Base-by-base conservation (phyloP, 2,888 invertebrate species). In the Trichogramma evanescens region DNA sequence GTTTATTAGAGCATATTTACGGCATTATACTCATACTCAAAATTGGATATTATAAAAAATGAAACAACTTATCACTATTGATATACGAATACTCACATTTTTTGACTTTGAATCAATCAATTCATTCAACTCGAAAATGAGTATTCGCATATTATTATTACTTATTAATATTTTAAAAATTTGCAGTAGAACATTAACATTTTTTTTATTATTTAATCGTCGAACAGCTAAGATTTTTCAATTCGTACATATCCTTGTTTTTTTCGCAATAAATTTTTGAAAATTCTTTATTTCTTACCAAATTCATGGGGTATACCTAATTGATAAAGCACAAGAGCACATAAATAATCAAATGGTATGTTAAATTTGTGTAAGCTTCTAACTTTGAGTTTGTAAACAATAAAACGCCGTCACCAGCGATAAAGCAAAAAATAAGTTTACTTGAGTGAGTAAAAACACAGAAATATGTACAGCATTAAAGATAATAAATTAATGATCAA, bases 161-260 rank as follows among this genome's bases (percentile, higher is more conserved):
- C 26, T 64, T 65, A 64, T 65, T 65, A 67, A 65, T 65, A 65
- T 67, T 63, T 59, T 68, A 68, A 71, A 76, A 72, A 77, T 77
- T 77, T 77, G 77, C 77, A 77, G 77, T 77, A 77, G 77, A 77
- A 77, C 76, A 70, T 76, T 73, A 69, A 59, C 59, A 53, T 40
- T 46, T 55, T 58, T 55, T 45, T 8, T 50, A 49, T n/a, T 13
- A 10, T 59, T 49, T 57, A 43, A 40, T 54, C 55, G 50, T 50
- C 63, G 53, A 59, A 57, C 10, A 48, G 48, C 6, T 48, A n/a
- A 10, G 6, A n/a, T 48, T 51, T 51, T 41, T 41, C 7, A 26
- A n/a, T 26, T 50, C 39, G 50, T 50, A 50, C 50, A 8, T 50
- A 38, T 50, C 26, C 8, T 50, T 50, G 6, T 50, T 50, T 38